Conservation (phyloP, 2,888 invertebrate genomes). For the Sabatieria punctata region DNA sequence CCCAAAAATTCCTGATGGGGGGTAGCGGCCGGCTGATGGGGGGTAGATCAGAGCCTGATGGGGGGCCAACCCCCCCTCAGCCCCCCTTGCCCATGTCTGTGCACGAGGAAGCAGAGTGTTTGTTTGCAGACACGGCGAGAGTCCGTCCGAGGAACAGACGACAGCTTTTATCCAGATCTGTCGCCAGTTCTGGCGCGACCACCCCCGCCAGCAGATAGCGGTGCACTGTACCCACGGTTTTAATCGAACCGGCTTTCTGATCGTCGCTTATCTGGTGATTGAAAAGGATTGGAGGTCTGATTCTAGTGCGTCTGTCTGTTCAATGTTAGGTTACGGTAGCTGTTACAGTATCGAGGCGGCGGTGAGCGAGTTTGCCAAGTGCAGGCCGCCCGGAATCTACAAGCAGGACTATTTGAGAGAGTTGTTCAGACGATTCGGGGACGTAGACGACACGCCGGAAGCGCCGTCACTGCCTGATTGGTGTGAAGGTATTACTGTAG, state of each 20-base stretch:
- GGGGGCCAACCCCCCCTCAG: too few species aligned
- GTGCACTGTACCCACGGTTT: slow-evolving; percentile 97
- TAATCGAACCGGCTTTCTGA: slow-evolving; percentile 88
- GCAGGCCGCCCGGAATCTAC: slow-evolving; percentile 83
- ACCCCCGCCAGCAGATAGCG: slow-evolving; percentile 58
- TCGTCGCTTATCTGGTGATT: slow-evolving; percentile 74
- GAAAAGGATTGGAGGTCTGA: slow-evolving; percentile 50
- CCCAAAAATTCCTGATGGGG: too few species aligned
- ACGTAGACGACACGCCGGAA: slow-evolving; percentile 46
- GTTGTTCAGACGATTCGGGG: slow-evolving; percentile 61
- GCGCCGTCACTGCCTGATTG: slow-evolving; percentile 68
- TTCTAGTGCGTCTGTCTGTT: too few species aligned
- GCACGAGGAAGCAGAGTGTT: too few species aligned
- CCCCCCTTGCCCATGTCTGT: too few species aligned
- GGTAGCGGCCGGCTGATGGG: too few species aligned
- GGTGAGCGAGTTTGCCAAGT: slow-evolving; percentile 50
- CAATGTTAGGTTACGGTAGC: too few species aligned
- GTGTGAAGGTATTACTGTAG: slow-evolving; percentile 45
- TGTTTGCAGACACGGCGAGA: slow-evolving; percentile 55
- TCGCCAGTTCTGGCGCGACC: slow-evolving; percentile 54
- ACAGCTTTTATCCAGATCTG: slow-evolving; percentile 63
- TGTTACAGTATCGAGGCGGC: slow-evolving; percentile 61
- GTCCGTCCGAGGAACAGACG: slow-evolving; percentile 69
- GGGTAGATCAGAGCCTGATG: too few species aligned
- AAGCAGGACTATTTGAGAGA: slow-evolving; percentile 85